Base-by-base conservation (phyloP, 2,797 vertebrate genomes). In the Amniataba percoides region DNA sequence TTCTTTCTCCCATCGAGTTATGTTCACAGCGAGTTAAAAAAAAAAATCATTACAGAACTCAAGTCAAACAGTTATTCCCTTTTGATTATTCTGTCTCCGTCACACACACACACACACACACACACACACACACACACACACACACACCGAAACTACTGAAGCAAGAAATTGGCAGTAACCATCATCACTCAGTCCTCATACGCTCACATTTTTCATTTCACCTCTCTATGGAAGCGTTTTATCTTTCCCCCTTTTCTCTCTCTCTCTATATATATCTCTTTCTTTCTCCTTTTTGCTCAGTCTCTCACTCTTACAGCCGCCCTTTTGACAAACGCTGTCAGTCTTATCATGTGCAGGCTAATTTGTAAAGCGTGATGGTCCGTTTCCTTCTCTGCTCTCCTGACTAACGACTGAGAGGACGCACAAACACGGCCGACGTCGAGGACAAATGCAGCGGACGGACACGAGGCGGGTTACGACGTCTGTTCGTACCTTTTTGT, bases 401-500 rank as follows among this genome's bases (percentile, higher is more conserved):
- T 62, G 75, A 76, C 55, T 25, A 62, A 81, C 70, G 49, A 19
- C 53, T 10, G 56, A 5, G 66, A 79, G 42, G 31, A 31, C 39
- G 18, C 65, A 27, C n/a, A 52, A 36, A 63, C 51, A 61, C 16
- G 31, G 36, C 3, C 27, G 5, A 56, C 27, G 34, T 8, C 56
- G 40, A n/a, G 15, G 34, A 58, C 48, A 42, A 39, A 83, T 7
- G 39, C 25, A 36, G n/a, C 25, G 12, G 48, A 45, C 21, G 52
- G 27, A 14, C 52, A 39, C 15, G 27, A 31, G 7, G 46, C 4
- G 5, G n/a, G 8, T 2, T 9, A 15, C 3, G 12, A 34, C 4
- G 53, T 4, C 25, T 7, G 45, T 4, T 52, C 1, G 0, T 86
- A 94, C 93, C 92, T 93, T 89, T 91, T 27, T 86, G 86, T 40